A percentile compares a stretch with the other conserved stretches of the same genome.
These are phyloP conservation scores for Linnaemya vulpina DNA, from an alignment of 2,888 invertebrate species.

Conservation along the genomic window DNA sequence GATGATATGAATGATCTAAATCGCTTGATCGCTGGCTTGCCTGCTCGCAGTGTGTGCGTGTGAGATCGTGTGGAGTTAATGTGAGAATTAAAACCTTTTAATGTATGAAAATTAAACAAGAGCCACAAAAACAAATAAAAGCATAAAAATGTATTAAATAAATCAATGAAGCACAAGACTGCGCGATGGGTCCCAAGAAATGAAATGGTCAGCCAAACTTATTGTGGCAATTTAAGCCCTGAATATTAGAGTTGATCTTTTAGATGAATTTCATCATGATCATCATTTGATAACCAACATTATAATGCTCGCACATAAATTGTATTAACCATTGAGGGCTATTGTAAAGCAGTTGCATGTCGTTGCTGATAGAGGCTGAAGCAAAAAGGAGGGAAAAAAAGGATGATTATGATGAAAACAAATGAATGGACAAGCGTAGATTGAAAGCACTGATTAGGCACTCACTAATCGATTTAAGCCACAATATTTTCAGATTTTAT, in stretches of 20 bases:
- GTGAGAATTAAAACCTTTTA: conserved; percentile 82
- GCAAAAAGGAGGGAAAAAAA: conserved; percentile 2
- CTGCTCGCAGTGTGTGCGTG: conserved; percentile 62
- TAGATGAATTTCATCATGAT: conserved; percentile 42
- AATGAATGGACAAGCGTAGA: conserved; percentile 76
- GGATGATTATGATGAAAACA: conserved; percentile 68
- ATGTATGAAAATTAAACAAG: conserved; percentile 74
- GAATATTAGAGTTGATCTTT: conserved; percentile 54
- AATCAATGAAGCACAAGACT: conserved; percentile 72
- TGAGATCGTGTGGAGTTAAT: conserved; percentile 81
- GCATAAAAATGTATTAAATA: conserved; percentile 58
- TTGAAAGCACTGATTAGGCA: conserved; percentile 79
- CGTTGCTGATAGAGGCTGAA: conserved; percentile 24
- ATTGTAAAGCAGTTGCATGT: conserved; percentile 45
- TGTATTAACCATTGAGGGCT: background rate
- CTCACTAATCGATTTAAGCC: conserved; percentile 82
- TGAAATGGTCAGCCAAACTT: conserved; percentile 60
- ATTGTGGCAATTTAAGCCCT: conserved; percentile 67
- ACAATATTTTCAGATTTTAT: conserved; percentile 77
- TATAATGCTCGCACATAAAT: background rate
- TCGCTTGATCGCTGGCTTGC: conserved; percentile 36
- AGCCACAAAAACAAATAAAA: conserved; percentile 46
- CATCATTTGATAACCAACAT: conserved; percentile 21
- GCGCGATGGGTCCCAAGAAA: conserved; percentile 34
- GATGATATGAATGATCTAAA: conserved; percentile 59